These are phyloP conservation scores for Xerus inauris DNA, from an alignment of 2,113 vertebrate species.

Conservation along the genomic window DNA sequence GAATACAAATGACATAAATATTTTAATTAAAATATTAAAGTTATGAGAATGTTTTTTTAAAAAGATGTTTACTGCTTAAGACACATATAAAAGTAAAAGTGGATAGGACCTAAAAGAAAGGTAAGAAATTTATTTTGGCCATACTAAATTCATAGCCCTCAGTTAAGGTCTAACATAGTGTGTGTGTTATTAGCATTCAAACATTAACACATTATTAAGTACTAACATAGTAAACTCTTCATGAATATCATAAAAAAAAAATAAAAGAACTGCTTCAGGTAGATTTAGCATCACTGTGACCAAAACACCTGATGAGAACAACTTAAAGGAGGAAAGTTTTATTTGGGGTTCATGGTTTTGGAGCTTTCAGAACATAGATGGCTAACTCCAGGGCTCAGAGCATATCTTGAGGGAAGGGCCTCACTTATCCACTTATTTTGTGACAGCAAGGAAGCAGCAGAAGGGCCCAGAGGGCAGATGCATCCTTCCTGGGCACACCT, in stretches of 20 bases:
- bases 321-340: no score
- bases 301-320: no score
- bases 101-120: background rate
- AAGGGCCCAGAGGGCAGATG: no score
- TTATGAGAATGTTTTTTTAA: background rate
- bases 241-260: background rate
- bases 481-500: no score
- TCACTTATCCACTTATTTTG: no score
- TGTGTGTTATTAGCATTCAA: background rate
- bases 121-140: background rate
- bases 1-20: background rate
- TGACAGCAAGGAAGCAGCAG: no score
- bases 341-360: no score
- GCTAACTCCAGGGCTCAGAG: no score
- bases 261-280: background rate
- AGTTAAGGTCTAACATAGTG: background rate
- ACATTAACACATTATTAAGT: background rate
- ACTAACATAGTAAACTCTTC: background rate
- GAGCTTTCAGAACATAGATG: no score
- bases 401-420: no score
- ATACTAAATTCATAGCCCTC: background rate
- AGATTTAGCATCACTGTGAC: no score
- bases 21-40: background rate
- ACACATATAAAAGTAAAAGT: background rate
- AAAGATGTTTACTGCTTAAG: background rate